phyloP scores from a whole-genome alignment of 2,797 vertebrate species.

The Amniataba percoides region DNA sequence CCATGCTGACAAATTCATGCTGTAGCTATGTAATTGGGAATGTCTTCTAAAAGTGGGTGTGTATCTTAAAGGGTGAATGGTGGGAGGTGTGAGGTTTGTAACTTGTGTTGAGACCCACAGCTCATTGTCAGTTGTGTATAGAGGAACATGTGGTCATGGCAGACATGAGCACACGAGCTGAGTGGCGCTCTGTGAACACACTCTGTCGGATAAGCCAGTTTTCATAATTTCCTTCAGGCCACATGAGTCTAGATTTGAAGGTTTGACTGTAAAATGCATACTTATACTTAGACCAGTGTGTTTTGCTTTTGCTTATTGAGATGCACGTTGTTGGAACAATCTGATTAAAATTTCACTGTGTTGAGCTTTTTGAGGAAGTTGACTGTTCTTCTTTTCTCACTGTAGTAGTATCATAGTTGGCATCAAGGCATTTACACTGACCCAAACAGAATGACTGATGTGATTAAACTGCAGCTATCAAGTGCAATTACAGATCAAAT shows the following conservation, averaged over 20 bases:
- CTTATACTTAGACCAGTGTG: not conserved
- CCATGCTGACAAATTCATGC: not conserved
- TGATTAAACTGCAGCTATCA: conserved; percentile 16
- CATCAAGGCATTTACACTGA: not conserved
- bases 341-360: not conserved
- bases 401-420: not conserved
- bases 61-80: not conserved
- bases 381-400: not conserved
- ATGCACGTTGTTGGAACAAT: not conserved
- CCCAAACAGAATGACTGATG: not conserved
- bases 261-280: not conserved
- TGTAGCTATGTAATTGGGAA: conserved; percentile 2
- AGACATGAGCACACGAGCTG: not conserved
- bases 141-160: conserved; percentile 21
- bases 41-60: conserved; percentile 14
- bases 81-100: conserved; percentile 13
- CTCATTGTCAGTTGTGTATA: not conserved
- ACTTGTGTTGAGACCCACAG: conserved; percentile 1
- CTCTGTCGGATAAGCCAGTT: not conserved
- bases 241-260: not conserved
- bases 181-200: not conserved
- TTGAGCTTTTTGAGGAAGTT: not conserved
- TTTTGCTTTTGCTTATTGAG: not conserved
- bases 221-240: not conserved
- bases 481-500: not conserved